These are phyloP conservation scores for Noctua janthina DNA, from an alignment of 2,888 invertebrate species.

Conservation along the genomic window DNA sequence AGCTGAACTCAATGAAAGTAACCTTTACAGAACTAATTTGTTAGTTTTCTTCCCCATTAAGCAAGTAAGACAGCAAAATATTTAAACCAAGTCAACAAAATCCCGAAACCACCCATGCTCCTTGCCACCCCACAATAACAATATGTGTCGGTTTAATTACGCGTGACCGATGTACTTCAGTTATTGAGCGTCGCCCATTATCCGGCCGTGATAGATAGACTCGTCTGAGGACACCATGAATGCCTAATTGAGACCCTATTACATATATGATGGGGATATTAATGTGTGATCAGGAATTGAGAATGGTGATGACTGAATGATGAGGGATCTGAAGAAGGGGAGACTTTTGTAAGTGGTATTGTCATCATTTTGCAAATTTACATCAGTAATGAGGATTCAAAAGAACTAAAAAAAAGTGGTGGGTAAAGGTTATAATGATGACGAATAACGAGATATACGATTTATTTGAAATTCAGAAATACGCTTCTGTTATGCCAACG, in stretches of 20 bases:
- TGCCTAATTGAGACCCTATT: slow-evolving; percentile 60
- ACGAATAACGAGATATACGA: neutral
- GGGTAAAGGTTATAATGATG: neutral
- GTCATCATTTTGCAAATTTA: neutral
- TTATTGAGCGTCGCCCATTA: slow-evolving; percentile 81
- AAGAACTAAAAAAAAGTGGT: too few relatives aligned
- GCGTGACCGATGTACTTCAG: slow-evolving; percentile 84
- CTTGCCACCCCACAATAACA: slow-evolving; percentile 74
- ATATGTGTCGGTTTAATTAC: slow-evolving; percentile 82
- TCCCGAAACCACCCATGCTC: slow-evolving; percentile 3
- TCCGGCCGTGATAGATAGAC: slow-evolving; percentile 69
- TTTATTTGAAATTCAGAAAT: neutral
- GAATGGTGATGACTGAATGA: slow-evolving; percentile 12
- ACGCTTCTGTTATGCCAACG: neutral
- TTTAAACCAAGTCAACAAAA: neutral
- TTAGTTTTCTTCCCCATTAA: neutral
- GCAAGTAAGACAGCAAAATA: neutral
- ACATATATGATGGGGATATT: slow-evolving; percentile 55
- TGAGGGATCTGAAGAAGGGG: slow-evolving; percentile 2
- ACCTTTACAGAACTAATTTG: neutral
- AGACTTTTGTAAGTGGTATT: neutral
- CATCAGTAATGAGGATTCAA: neutral
- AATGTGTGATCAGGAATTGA: slow-evolving; percentile 28
- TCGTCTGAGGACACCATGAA: slow-evolving; percentile 51
- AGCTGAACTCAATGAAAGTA: neutral